Evolutionary conservation across 1,140 invertebrate genomes (phyloP).

Genomic region (Hylyphantes graminicola): DNA sequence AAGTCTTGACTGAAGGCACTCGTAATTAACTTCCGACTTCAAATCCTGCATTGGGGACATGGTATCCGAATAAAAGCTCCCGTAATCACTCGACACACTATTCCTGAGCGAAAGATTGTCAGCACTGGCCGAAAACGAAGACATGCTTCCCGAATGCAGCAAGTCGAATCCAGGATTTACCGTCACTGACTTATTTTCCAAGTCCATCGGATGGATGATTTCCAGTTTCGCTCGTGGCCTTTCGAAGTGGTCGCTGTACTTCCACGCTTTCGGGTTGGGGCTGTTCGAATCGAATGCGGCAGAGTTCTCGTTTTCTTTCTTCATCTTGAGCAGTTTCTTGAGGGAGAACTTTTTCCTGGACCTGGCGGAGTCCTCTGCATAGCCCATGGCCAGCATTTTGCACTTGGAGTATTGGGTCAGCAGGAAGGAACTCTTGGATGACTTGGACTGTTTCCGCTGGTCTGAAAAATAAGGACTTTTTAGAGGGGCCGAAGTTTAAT

Average conservation of each 20-base stretch:
- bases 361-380: slow-evolving; percentile 41
- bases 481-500: too few species aligned
- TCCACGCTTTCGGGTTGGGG: slow-evolving; percentile 58
- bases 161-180: slow-evolving; percentile 57
- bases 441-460: slow-evolving; percentile 26
- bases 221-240: slow-evolving; percentile 52
- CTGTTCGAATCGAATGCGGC: slow-evolving; percentile 26
- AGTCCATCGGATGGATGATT: slow-evolving; percentile 58
- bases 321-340: slow-evolving; percentile 55
- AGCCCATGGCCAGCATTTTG: slow-evolving; percentile 53
- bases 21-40: slow-evolving; percentile 47
- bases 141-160: slow-evolving; percentile 18
- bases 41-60: slow-evolving; percentile 37
- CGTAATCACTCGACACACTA: slow-evolving; percentile 53
- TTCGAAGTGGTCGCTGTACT: slow-evolving; percentile 52
- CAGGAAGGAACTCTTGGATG: slow-evolving; percentile 54
- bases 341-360: slow-evolving; percentile 52
- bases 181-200: slow-evolving; percentile 54
- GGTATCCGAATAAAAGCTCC: slow-evolving; percentile 55
- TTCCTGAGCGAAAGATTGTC: slow-evolving; percentile 44
- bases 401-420: slow-evolving; percentile 53
- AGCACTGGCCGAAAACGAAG: slow-evolving; percentile 42
- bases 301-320: slow-evolving; percentile 31
- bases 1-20: slow-evolving; percentile 14
- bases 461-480: neutral